These are phyloP conservation scores for Rousettus leschenaultii DNA, from an alignment of 2,113 vertebrate species.

Conservation along the genomic window DNA sequence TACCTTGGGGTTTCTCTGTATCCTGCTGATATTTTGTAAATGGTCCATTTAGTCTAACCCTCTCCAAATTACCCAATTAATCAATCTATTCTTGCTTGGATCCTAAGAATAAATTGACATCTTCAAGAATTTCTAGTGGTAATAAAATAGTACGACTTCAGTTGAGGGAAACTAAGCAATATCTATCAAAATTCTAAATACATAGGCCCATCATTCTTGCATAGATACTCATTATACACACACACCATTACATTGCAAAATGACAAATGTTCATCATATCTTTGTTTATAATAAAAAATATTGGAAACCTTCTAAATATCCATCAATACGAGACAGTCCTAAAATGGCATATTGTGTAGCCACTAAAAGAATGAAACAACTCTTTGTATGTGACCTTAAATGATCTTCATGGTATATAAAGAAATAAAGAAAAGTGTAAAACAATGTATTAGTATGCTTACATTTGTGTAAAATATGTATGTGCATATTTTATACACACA, in stretches of 20 bases:
- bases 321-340: background rate
- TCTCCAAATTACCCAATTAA: background rate
- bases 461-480: background rate
- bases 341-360: background rate
- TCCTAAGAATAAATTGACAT: background rate
- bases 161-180: background rate
- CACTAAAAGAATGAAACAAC: background rate
- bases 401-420: background rate
- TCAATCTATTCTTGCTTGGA: background rate
- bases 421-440: background rate
- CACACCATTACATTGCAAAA: background rate
- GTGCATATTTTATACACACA: no score
- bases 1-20: background rate
- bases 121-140: background rate
- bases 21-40: background rate
- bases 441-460: background rate
- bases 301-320: background rate
- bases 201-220: background rate
- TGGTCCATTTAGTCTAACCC: background rate
- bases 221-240: background rate
- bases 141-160: background rate
- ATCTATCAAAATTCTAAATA: background rate
- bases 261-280: background rate
- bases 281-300: background rate
- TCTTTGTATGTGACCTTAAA: background rate